phyloP scores from a whole-genome alignment of 1,140 invertebrate species.

The Heliconius melpomene region DNA sequence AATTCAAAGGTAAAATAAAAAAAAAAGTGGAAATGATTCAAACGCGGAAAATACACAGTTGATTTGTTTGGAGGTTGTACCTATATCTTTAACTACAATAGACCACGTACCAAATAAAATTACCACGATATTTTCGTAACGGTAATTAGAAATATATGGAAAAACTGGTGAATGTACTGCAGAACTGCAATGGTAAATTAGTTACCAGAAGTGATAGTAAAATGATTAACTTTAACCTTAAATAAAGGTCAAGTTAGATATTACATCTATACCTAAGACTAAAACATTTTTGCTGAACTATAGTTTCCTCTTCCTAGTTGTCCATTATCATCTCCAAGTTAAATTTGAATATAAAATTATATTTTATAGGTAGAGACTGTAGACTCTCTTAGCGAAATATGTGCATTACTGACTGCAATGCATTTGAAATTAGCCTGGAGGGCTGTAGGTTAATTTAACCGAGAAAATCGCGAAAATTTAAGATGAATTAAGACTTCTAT shows the following conservation, averaged over 20 bases:
- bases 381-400: too few species aligned
- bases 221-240: constrained; percentile 43
- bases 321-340: background rate
- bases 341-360: too few species aligned
- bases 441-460: too few species aligned
- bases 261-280: constrained; percentile 19
- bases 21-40: constrained; percentile 19
- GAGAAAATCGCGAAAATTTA: too few species aligned
- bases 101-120: constrained; percentile 24
- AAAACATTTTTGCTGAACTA: background rate
- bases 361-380: too few species aligned
- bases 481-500: too few species aligned
- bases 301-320: background rate
- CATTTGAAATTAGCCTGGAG: too few species aligned
- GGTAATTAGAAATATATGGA: constrained; percentile 14
- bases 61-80: constrained; percentile 29
- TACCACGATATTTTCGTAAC: background rate
- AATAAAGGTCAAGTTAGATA: constrained; percentile 37
- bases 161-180: constrained; percentile 16
- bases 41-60: constrained; percentile 35
- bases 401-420: too few species aligned
- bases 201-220: constrained; percentile 34
- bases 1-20: constrained; percentile 28
- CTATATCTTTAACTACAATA: constrained; percentile 16
- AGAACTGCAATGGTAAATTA: constrained; percentile 14